Percentiles rank a stretch among this genome's conserved stretches.
Evolutionary conservation across 2,113 vertebrate species (phyloP).

Genomic region (Tragelaphus scriptus): DNA sequence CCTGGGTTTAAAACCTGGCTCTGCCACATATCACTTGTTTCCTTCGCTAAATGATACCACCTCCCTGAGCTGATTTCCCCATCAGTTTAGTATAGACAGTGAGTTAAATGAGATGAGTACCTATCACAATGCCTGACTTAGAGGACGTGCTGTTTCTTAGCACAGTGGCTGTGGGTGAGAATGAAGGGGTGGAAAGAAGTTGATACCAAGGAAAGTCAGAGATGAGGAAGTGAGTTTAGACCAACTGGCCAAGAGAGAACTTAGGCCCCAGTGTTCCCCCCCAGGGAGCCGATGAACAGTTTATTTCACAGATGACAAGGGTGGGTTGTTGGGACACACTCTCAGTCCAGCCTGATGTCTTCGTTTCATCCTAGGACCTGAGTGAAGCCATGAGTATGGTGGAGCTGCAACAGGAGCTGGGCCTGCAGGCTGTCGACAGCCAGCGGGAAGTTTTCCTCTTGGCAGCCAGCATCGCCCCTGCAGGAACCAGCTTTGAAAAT

Average conservation of each 20-base stretch:
- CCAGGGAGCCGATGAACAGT: neutral
- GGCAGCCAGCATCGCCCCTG: constrained; percentile 82
- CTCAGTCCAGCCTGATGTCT: neutral
- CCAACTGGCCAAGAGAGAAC: neutral
- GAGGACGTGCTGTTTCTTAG: neutral
- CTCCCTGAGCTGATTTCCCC: neutral
- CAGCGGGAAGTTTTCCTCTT: constrained; percentile 86
- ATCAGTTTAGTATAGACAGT: neutral
- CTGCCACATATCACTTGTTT: neutral
- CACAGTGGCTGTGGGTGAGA: neutral
- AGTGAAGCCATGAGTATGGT: constrained; percentile 76
- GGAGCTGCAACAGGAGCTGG: constrained; percentile 85
- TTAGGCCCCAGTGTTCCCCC: neutral
- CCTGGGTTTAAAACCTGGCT: neutral
- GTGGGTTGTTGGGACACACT: neutral
- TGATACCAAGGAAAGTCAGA: neutral
- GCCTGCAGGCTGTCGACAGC: constrained; percentile 70
- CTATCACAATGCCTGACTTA: neutral
- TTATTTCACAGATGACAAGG: neutral
- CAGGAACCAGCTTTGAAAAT: constrained; percentile 65
- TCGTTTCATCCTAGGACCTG: constrained; percentile 81
- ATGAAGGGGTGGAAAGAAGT: neutral
- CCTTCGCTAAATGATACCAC: neutral
- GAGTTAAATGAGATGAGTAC: neutral
- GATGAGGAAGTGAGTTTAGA: neutral